Percentiles rank a stretch among this genome's conserved stretches.
phyloP scores from a whole-genome alignment of 1,140 invertebrate genomes.

The Melipona quadrifasciata region DNA sequence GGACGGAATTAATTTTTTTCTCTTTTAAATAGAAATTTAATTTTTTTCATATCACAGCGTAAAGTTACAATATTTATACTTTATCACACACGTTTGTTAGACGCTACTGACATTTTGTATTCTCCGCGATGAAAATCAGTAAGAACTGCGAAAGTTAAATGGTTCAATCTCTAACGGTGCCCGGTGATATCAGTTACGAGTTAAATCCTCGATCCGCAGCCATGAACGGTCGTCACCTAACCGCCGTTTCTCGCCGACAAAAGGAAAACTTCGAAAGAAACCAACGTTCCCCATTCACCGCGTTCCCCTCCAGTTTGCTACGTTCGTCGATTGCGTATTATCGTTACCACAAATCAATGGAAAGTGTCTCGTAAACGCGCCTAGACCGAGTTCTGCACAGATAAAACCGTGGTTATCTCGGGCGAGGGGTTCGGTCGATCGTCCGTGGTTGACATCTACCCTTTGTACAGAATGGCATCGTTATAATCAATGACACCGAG shows the following conservation, averaged over 20 bases:
- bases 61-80: no score
- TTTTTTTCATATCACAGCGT: no score
- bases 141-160: no score
- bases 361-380: constrained; percentile 32
- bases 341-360: constrained; percentile 8
- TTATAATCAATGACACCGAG: constrained; percentile 53
- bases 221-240: background rate
- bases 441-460: constrained; percentile 27
- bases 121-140: no score
- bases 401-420: constrained; percentile 28
- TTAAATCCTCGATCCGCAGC: background rate
- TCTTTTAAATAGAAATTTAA: no score
- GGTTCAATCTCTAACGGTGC: no score
- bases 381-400: background rate
- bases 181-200: no score
- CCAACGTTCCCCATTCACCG: background rate
- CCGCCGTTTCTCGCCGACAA: background rate
- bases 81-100: no score
- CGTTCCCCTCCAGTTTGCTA: background rate
- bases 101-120: no score
- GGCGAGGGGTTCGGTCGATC: background rate
- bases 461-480: constrained; percentile 39
- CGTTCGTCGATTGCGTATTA: constrained; percentile 7
- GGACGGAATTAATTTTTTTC: no score
- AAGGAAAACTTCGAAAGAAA: background rate